These are phyloP conservation scores for Phymatocera aterrima DNA, from an alignment of 2,888 invertebrate genomes.

Conservation along the genomic window DNA sequence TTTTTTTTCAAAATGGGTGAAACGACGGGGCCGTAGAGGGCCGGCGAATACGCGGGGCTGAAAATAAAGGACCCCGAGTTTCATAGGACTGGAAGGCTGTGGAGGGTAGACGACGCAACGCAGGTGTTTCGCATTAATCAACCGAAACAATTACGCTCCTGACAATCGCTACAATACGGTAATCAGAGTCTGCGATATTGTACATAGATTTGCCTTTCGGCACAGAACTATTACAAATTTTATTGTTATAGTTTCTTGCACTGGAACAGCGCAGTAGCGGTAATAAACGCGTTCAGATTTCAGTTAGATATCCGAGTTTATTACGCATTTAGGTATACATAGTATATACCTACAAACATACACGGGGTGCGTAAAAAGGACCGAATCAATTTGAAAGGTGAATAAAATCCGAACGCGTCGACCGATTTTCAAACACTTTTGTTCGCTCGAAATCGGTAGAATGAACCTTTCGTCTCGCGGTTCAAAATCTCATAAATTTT, in stretches of 20 bases:
- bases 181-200: background rate
- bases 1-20: too few relatives aligned
- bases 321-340: too few relatives aligned
- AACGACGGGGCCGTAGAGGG: background rate
- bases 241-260: background rate
- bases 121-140: constrained; percentile 33
- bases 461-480: background rate
- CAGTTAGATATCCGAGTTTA: too few relatives aligned
- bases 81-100: background rate
- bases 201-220: background rate
- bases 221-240: background rate
- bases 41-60: background rate
- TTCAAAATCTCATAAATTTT: background rate
- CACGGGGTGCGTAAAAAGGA: too few relatives aligned
- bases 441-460: background rate
- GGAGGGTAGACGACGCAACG: background rate
- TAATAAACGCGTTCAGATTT: too few relatives aligned
- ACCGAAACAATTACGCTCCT: constrained; percentile 25
- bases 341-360: too few relatives aligned
- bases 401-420: background rate
- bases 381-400: background rate
- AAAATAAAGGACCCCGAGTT: background rate
- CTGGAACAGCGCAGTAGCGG: too few relatives aligned
- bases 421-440: background rate
- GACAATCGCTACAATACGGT: constrained; percentile 31